Base-by-base conservation (phyloP, 2,888 invertebrate genomes). In the Emmelina monodactyla region DNA sequence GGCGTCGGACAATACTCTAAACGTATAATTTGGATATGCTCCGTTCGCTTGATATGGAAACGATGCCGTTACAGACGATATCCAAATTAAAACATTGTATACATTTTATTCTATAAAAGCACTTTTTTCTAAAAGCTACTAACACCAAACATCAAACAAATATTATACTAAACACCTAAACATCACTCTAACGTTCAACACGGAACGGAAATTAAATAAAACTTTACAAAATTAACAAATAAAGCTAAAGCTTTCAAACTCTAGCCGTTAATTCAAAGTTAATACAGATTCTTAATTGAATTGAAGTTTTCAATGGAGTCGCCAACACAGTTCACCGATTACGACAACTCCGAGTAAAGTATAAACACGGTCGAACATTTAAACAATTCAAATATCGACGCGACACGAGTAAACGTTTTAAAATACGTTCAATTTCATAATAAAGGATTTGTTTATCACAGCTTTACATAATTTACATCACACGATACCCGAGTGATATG, bases 71-170 rank as follows among this genome's bases (percentile, higher is more conserved):
- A 38, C 45, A 40, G 45, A 43, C 49, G 45, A 42, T 47, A 47
- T 51, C 47, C 48, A 44, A 52, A 41, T 47, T 46, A 51, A 49
- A 44, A 49, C 44, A 49, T 45, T 41, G 44, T 47, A 43, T 41
- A 45, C 45, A 41, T 50, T 46, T 54, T 55, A 50, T 45, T 63
- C 71, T 75, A 73, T 65, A 68, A 72, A 78, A 76, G 73, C 75
- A 75, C 72, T 76, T 72, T 56, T 55, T 52, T 51, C 73, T 76
- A 75, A 55, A n/a, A 35, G 46, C 62, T 68, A 67, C 73, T 51
- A 59, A 78, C 76, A 78, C 50, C 75, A 68, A 78, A 76, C 76
- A 72, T 67, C 65, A 75, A 76, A 75, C 61, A 62, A 76, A 71
- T 58, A 52, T 42, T 47, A 46, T 53, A 52, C 51, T 39, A 52